These are phyloP conservation scores for Andricus curvator DNA, from an alignment of 2,888 invertebrate species.

Conservation along the genomic window DNA sequence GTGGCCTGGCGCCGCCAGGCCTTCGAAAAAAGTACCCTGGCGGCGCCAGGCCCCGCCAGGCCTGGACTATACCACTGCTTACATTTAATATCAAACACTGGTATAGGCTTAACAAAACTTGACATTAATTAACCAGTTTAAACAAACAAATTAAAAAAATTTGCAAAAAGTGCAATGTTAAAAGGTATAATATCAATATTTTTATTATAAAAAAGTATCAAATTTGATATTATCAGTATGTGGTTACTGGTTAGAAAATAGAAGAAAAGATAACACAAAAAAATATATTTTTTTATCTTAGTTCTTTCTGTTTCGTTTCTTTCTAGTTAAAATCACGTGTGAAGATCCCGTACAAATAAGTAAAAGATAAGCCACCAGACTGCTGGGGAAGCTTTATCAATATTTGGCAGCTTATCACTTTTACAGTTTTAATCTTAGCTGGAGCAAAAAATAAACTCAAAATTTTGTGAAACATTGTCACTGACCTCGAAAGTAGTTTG, in stretches of 20 bases:
- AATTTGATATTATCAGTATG: background rate
- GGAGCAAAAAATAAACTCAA: background rate
- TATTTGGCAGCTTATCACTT: background rate
- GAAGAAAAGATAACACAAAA: background rate
- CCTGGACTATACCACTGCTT: too few relatives aligned
- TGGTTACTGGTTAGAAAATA: background rate
- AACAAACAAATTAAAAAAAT: too few relatives aligned
- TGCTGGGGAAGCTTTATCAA: conserved; percentile 42
- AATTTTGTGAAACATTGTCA: background rate
- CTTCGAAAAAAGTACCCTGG: too few relatives aligned
- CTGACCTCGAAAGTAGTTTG: too few relatives aligned
- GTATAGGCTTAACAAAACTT: too few relatives aligned
- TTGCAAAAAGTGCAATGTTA: too few relatives aligned
- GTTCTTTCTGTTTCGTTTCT: background rate
- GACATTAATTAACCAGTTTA: too few relatives aligned
- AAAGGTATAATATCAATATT: background rate
- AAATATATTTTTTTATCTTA: background rate
- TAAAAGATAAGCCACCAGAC: conserved; percentile 42
- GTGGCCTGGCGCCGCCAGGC: too few relatives aligned
- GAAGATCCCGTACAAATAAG: conserved; percentile 48
- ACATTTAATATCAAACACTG: too few relatives aligned
- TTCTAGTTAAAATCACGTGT: conserved; percentile 44
- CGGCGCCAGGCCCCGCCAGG: too few relatives aligned
- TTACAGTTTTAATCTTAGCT: background rate
- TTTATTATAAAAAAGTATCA: background rate